Conservation (phyloP, 2,888 invertebrate genomes). For the Opisthograptis luteolata region DNA sequence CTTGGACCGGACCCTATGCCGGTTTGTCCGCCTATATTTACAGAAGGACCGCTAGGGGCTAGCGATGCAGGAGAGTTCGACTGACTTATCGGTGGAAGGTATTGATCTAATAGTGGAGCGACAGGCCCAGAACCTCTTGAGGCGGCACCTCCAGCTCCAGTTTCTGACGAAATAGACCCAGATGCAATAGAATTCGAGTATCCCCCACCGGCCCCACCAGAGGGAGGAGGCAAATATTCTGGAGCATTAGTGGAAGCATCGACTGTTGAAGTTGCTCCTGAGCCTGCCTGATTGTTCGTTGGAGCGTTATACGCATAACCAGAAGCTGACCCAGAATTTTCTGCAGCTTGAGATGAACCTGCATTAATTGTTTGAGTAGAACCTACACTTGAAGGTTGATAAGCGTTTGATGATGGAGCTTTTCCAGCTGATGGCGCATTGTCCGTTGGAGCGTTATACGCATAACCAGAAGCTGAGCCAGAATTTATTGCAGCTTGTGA, state of each 20-base stretch:
- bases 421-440: slow-evolving; percentile 29
- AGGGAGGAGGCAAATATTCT: slow-evolving; percentile 64
- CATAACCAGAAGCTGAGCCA: slow-evolving; percentile 29
- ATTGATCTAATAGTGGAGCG: slow-evolving; percentile 19
- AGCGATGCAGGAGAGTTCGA: slow-evolving; percentile 12
- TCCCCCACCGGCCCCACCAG: slow-evolving; percentile 26
- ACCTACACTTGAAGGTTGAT: slow-evolving; percentile 13
- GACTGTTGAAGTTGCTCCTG: slow-evolving; percentile 23
- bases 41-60: slow-evolving; percentile 9
- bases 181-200: slow-evolving; percentile 6
- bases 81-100: slow-evolving; percentile 31
- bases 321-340: slow-evolving; percentile 18
- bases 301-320: slow-evolving; percentile 33
- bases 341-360: slow-evolving; percentile 22
- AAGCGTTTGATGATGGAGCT: slow-evolving; percentile 10
- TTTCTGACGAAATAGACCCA: slow-evolving; percentile 1
- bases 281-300: slow-evolving; percentile 10
- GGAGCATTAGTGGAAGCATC: slow-evolving; percentile 65
- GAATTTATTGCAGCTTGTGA: slow-evolving; percentile 21
- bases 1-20: slow-evolving; percentile 25
- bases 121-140: slow-evolving; percentile 2
- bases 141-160: slow-evolving; percentile 1
- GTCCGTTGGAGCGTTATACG: slow-evolving; percentile 29
- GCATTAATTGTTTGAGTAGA: slow-evolving; percentile 16
- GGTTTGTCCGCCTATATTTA: slow-evolving; percentile 8